Percentiles rank a stretch among this genome's conserved stretches.
Evolutionary conservation across 2,888 invertebrate species (phyloP).

Genomic region (Amphipoea oculea): DNA sequence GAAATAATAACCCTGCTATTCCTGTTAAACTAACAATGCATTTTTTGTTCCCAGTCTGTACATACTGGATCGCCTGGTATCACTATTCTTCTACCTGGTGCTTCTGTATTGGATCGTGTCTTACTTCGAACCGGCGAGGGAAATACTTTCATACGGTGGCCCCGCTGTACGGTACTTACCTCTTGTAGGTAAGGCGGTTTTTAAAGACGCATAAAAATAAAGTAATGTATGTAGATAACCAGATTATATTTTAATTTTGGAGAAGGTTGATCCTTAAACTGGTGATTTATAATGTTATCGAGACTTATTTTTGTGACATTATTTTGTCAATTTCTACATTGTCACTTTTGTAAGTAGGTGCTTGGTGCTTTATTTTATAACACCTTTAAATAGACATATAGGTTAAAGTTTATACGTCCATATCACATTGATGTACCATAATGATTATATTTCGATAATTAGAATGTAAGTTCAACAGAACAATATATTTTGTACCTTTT

Average conservation of each 20-base stretch:
- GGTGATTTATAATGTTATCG: constrained; percentile 4
- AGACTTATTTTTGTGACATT: constrained; percentile 9
- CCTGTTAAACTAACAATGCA: not conserved
- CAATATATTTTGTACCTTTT: not conserved
- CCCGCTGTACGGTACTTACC: constrained; percentile 81
- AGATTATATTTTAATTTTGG: constrained; percentile 10
- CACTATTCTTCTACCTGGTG: constrained; percentile 87
- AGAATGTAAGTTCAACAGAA: not conserved
- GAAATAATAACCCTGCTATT: not conserved
- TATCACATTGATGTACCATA: constrained; percentile 13
- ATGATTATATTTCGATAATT: not conserved
- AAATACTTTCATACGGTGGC: constrained; percentile 78
- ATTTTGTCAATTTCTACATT: not conserved
- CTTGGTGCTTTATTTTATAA: constrained; percentile 29
- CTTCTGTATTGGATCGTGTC: constrained; percentile 83
- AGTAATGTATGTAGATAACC: not conserved
- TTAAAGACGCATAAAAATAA: constrained; percentile 66
- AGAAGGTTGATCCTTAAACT: constrained; percentile 10
- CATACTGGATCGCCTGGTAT: constrained; percentile 86
- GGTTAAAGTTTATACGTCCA: constrained; percentile 11
- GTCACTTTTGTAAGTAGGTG: constrained; percentile 16
- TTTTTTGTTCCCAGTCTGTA: constrained; percentile 86
- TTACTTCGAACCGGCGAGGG: constrained; percentile 77
- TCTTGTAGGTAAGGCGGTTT: constrained; percentile 84
- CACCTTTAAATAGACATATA: not conserved